These are phyloP conservation scores for Strigamia maritima DNA, from an alignment of 2,888 invertebrate genomes.

Conservation along the genomic window DNA sequence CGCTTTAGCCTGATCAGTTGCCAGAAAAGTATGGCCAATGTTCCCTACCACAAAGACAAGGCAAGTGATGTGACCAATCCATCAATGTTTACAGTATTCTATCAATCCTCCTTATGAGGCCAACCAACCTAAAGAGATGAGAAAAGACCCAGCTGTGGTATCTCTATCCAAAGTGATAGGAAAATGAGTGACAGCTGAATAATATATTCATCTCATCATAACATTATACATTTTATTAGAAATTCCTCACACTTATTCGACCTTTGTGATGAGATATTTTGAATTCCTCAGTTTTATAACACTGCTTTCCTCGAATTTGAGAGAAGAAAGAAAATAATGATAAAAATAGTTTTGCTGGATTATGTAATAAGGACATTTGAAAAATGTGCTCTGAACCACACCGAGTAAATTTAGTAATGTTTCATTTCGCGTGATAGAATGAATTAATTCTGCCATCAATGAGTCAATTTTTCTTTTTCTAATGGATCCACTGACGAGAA, in stretches of 20 bases:
- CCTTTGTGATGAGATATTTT: neutral
- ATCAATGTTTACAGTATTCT: neutral
- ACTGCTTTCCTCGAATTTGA: neutral
- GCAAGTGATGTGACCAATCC: constrained; percentile 4
- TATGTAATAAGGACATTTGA: neutral
- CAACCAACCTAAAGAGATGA: neutral
- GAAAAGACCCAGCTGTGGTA: neutral
- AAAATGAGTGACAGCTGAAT: neutral
- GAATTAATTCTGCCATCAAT: neutral
- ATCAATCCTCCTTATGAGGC: neutral
- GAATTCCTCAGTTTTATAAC: neutral
- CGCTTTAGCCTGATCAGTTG: neutral
- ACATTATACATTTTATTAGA: constrained; percentile 4
- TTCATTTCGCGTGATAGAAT: neutral
- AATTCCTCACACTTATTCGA: constrained; percentile 4
- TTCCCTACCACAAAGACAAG: neutral
- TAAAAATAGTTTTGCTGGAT: neutral
- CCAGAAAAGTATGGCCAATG: neutral
- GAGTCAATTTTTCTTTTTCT: neutral
- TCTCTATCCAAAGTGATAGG: neutral
- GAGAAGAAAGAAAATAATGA: neutral
- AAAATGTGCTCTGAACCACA: neutral
- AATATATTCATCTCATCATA: neutral
- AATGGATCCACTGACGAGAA: neutral
- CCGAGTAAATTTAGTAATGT: neutral